phyloP scores from a whole-genome alignment of 2,113 vertebrate species.

The Tautogolabrus adspersus region DNA sequence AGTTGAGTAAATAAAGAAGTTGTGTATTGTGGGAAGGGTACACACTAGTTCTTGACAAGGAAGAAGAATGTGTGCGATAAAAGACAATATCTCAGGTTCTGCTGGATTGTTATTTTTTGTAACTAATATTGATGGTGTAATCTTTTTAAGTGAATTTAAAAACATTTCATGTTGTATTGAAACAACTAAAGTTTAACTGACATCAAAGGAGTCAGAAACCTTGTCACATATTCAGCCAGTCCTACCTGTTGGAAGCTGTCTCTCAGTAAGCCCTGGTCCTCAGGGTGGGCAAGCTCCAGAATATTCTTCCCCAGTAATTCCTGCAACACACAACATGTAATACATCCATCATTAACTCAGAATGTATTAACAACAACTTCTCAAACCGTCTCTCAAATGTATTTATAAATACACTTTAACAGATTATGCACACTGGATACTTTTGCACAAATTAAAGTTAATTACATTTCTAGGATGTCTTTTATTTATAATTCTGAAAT shows the following conservation, averaged over 20 bases:
- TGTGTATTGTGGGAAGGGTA: no score
- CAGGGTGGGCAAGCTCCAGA: constrained; percentile 93
- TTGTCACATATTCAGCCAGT: not conserved
- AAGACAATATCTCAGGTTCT: no score
- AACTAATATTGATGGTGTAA: not conserved
- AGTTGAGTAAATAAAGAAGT: no score
- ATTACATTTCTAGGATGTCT: no score
- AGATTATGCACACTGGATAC: no score
- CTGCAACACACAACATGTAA: constrained; percentile 72
- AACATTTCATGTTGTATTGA: not conserved
- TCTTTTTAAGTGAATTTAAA: not conserved
- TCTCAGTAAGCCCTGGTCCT: constrained; percentile 93
- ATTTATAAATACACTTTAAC: no score
- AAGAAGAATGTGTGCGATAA: no score
- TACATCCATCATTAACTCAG: not conserved
- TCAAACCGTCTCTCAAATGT: not conserved
- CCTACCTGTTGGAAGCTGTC: constrained; percentile 97
- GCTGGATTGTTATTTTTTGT: no score
- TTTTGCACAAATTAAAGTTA: no score
- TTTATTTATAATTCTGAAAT: no score
- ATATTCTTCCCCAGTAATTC: constrained; percentile 96
- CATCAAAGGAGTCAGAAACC: not conserved
- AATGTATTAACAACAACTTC: not conserved
- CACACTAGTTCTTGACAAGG: no score
- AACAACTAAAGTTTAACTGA: not conserved